Evolutionary conservation across 2,797 vertebrate species (phyloP), one percentile per base, ranked within the genome.

Genomic region (Hydrolagus colliei): DNA sequence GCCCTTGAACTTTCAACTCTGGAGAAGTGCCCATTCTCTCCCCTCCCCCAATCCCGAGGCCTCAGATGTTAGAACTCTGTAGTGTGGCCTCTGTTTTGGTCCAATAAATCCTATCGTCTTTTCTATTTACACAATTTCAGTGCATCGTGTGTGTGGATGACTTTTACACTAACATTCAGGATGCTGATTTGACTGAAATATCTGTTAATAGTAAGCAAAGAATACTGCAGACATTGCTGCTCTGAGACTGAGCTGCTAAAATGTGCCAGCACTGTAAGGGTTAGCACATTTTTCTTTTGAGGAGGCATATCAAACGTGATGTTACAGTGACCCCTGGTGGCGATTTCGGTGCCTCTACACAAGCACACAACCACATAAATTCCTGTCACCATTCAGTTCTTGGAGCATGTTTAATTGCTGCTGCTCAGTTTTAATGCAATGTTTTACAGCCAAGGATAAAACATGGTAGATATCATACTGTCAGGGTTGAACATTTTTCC

Each of bases 301-400:
- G 79, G 16, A 68, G 22, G 9, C 8, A 35, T 6, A 12, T 14
- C 1, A 84, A 41, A 41, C 65, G 79, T 41, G 79, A 20, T 84
- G 79, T 84, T 67, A 67, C 27, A 84, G 79, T 18, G 79, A 68
- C 79, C 65, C 67, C 79, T 84, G 41, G 32, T 41, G 79, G 0
- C 41, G 10, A 0, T 84, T 20, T 27, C 4, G 18, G 65, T 32
- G 32, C 12, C 9, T 52, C 41, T 52, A 52, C 41, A 52, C 41
- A 52, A 52, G 41, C 9, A 18, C 65, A 32, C 9, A 10, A 68
- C 9, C 65, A 41, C 12, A 9, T 35, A 84, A 41, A 65, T 65
- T 12, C 20, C 22, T 2, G 8, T 0, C 41, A 27, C 16, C 22
- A 27, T 32, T 9, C 1, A 12, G 76, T 27, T 68, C 67, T 18